A percentile compares a stretch with the other conserved stretches of the same genome.
These are phyloP conservation scores for Agrypnia vestita DNA, from an alignment of 1,140 invertebrate genomes.

Conservation along the genomic window DNA sequence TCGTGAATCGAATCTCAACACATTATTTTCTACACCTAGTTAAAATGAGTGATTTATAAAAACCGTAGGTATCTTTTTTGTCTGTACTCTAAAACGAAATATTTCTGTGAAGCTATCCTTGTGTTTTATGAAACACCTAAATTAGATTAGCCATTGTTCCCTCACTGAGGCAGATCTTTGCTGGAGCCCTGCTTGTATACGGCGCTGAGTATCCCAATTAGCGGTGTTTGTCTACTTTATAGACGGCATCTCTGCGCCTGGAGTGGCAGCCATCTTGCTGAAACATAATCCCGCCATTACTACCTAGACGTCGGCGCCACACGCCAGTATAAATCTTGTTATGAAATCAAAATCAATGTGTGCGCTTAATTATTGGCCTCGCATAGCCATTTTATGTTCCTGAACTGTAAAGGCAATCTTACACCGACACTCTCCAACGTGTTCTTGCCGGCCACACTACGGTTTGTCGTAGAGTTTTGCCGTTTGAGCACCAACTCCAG, in stretches of 20 bases:
- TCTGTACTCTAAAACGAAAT: no score
- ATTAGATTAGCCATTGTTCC: no score
- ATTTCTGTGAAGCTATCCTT: no score
- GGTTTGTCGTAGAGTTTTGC: no score
- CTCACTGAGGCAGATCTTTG: no score
- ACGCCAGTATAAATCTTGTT: slow-evolving; percentile 53
- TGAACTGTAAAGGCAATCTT: not conserved
- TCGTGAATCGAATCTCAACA: no score
- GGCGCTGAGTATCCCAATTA: slow-evolving; percentile 50
- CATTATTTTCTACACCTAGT: no score
- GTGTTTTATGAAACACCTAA: not conserved
- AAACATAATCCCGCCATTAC: slow-evolving; percentile 46
- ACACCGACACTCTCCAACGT: not conserved
- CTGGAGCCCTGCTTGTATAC: not conserved
- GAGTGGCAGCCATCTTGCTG: slow-evolving; percentile 40
- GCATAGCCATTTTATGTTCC: slow-evolving; percentile 31
- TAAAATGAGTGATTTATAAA: no score
- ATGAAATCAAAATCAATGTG: slow-evolving; percentile 56
- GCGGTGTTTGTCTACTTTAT: slow-evolving; percentile 52
- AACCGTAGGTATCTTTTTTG: no score
- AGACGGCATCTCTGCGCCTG: slow-evolving; percentile 30
- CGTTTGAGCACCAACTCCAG: no score
- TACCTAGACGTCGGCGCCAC: slow-evolving; percentile 55
- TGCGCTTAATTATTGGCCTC: slow-evolving; percentile 38
- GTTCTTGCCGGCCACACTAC: no score